Evolutionary conservation across 2,113 vertebrate species (phyloP), one percentile per base, ranked within the genome.

Genomic region (Barnardius zonarius): DNA sequence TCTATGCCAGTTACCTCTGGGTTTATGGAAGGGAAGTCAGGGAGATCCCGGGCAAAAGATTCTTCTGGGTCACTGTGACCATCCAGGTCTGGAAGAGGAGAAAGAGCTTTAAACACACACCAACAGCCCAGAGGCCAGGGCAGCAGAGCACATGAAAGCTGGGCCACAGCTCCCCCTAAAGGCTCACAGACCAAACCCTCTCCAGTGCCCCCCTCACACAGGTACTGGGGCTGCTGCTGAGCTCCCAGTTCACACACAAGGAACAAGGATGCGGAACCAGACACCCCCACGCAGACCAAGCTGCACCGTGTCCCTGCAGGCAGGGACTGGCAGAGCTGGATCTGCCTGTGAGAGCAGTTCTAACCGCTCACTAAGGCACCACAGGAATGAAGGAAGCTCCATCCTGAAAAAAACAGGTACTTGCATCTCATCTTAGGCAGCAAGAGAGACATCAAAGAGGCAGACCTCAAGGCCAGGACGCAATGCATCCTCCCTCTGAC

Each of bases 31-130:
- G 99, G 99, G 94, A 99, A 99, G 93, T 99, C 99, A 5, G 98
- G 98, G 39, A 99, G 99, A 93, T 99, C 99, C 83, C 98, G 98
- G 72, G 99, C 99, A 91, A 99, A 99, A 27, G 99, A 99, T 82
- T 99, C 99, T 94, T 99, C 99, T 22, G 98, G 98, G 90, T 99
- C 99, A 76, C 99, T 99, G 97, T 99, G 99, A 77, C 99, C 98
- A 10, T 99, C 99, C 35, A 99, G 83, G 83, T 99, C 99, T 99
- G 55, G 41, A 52, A 59, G 77, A 68, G 55, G 46, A 96, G 20
- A 78, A 78, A 77, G 49, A 20, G 31, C 39, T 91, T 66, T 91
- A 37, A 82, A 39, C 12, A 18, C 15, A 9, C 4, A 12, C 57
- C 3, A 37, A 5, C 9, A 6, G 2, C 30, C 67, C 51, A 74